Evolutionary conservation across 2,113 vertebrate species (phyloP).

Genomic region (Marcusenius ussheri): DNA sequence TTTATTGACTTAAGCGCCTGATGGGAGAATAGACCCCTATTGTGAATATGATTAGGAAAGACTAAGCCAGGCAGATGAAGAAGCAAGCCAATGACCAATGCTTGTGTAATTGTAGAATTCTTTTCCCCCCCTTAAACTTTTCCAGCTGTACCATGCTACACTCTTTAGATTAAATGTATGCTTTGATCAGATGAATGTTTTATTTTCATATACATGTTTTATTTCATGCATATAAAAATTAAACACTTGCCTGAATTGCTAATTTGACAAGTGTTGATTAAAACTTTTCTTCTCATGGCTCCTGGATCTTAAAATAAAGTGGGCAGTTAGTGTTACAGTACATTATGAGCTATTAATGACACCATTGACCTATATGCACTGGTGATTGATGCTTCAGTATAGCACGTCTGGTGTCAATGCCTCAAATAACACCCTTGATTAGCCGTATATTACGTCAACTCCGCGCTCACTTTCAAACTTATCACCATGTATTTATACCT

Average conservation of each 20-base stretch:
- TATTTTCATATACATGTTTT: slow-evolving; percentile 21
- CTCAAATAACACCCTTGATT: neutral
- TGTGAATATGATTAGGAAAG: neutral
- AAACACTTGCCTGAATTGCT: slow-evolving; percentile 8
- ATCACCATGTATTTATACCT: neutral
- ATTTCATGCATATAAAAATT: slow-evolving; percentile 12
- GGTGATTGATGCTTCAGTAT: neutral
- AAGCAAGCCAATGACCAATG: neutral
- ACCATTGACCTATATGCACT: neutral
- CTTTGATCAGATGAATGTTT: slow-evolving; percentile 18
- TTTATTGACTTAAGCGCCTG: neutral
- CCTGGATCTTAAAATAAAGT: neutral
- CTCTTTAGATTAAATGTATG: slow-evolving; percentile 4
- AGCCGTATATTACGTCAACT: neutral
- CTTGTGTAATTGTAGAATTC: neutral
- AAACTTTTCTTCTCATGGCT: neutral
- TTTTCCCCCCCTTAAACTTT: neutral
- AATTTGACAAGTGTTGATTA: neutral
- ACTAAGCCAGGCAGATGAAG: neutral
- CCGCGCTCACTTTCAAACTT: neutral
- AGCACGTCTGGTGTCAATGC: neutral
- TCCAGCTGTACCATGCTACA: neutral
- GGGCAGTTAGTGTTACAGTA: neutral
- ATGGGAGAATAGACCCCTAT: neutral
- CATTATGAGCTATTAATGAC: neutral